Percentiles rank a stretch among this genome's conserved stretches.
Conservation (phyloP, 2,797 vertebrate genomes). For the Selene dorsalis region DNA sequence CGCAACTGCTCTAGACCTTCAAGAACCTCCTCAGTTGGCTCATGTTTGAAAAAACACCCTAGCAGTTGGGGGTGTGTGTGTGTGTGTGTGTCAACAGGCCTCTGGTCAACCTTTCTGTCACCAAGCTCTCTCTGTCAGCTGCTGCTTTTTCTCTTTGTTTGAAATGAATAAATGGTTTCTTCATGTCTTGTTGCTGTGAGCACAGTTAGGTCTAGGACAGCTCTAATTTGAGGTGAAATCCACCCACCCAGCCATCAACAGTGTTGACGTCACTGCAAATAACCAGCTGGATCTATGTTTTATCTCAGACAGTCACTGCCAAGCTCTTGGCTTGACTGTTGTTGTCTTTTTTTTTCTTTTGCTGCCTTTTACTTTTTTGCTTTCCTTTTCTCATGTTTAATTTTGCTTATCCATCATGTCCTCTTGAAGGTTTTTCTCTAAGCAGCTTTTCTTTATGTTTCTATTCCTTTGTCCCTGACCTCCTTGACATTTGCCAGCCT, state of each 20-base stretch:
- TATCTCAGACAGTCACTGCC: conserved; percentile 27
- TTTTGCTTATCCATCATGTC: conserved; percentile 43
- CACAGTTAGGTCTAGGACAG: conserved; percentile 5
- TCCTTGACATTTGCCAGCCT: conserved; percentile 47
- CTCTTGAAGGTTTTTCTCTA: conserved; percentile 18
- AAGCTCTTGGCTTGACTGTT: not conserved
- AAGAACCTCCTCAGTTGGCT: not conserved
- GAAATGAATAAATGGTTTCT: conserved; percentile 10
- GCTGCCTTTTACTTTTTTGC: not conserved
- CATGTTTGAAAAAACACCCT: not conserved
- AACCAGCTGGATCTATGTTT: conserved; percentile 59
- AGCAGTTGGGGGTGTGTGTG: not conserved
- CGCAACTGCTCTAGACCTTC: not conserved
- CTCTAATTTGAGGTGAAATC: conserved; percentile 33
- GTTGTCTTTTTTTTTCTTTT: not conserved
- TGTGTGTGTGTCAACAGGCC: not conserved
- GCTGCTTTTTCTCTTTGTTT: not conserved
- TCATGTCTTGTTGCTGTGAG: conserved; percentile 7
- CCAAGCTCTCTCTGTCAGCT: not conserved
- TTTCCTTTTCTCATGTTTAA: conserved; percentile 15
- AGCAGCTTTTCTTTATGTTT: conserved; percentile 18
- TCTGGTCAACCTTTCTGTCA: not conserved
- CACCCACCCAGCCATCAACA: conserved; percentile 23
- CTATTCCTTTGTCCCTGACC: conserved; percentile 34
- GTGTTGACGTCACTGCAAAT: conserved; percentile 47